Base-by-base conservation (phyloP, 2,888 invertebrate genomes). In the Agonopterix heracliana region DNA sequence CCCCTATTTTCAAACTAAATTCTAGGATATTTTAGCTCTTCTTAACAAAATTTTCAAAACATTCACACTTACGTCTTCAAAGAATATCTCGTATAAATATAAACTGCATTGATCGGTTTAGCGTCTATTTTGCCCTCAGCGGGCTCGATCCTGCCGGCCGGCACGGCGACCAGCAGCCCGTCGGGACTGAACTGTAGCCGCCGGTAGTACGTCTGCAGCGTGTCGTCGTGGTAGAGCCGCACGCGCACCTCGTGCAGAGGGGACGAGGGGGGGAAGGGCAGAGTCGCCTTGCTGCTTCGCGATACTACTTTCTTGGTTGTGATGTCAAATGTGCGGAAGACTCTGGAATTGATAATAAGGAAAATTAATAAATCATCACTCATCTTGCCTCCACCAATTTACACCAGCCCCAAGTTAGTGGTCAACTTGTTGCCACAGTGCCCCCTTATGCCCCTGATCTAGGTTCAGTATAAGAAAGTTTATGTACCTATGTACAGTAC, bases 181-280 rank as follows among this genome's bases (percentile, higher is more conserved):
- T 98, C 98, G 0, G 98, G 97, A 17, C 96, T 95, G 72, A 97
- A 99, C 44, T 93, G 91, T 26, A 98, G 79, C 36, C 99, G 90
- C 41, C 99, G 90, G 72, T 96, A 98, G 81, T 97, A 99, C 0
- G 98, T 96, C 78, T 97, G 96, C 57, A 98, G 89, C 0, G 97
- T 97, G 73, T 98, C 98, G 63, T 98, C 98, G 64, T 97, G 95
- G 79, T 94, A 98, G 43, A 97, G 86, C 36, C 94, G 90, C 10
- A 93, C 90, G 48, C 89, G 86, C 57, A 91, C 91, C 0, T 90
- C 89, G 54, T 91, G 87, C 3, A 94, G 73, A 0, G 90, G 85
- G 65, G 93, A 92, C 0, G 82, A 87, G 0, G 83, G 60, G 0
- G 92, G 87, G 10, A 95, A 77, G 0, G 81, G 82, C 0, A 90